phyloP scores from a whole-genome alignment of 2,888 invertebrate species.

The Dynastes maya region DNA sequence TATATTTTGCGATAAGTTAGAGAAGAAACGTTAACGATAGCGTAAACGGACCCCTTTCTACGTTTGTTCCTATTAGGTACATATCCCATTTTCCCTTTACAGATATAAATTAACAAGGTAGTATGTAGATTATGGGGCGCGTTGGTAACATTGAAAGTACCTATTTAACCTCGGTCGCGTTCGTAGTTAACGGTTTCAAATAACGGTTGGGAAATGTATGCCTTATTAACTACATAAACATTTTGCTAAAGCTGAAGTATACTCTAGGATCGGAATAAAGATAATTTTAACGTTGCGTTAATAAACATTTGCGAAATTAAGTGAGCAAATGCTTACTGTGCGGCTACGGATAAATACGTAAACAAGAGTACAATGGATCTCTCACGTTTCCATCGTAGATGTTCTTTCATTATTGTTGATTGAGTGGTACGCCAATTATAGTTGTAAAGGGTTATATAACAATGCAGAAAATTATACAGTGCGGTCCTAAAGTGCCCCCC shows the following conservation, averaged over 20 bases:
- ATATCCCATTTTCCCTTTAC: not conserved
- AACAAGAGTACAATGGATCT: not conserved
- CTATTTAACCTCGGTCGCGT: not conserved
- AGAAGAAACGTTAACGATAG: not conserved
- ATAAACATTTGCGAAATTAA: conserved; percentile 6
- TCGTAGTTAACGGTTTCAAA: not conserved
- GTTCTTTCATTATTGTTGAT: not conserved
- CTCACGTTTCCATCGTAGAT: not conserved
- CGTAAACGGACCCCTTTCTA: not conserved
- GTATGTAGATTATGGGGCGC: not conserved
- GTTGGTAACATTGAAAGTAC: not conserved
- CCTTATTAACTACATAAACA: not conserved
- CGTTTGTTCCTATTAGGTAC: not conserved
- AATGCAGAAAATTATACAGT: no score
- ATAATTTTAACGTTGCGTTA: not conserved
- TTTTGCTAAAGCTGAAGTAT: not conserved
- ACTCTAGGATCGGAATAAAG: not conserved
- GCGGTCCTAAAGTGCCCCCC: no score
- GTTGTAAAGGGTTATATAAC: not conserved
- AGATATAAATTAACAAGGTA: conserved; percentile 22
- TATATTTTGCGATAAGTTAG: not conserved
- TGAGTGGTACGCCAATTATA: not conserved
- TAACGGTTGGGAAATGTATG: not conserved
- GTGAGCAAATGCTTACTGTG: not conserved
- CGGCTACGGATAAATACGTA: not conserved